Conservation (phyloP, 2,888 invertebrate genomes). For the Idaea straminata region DNA sequence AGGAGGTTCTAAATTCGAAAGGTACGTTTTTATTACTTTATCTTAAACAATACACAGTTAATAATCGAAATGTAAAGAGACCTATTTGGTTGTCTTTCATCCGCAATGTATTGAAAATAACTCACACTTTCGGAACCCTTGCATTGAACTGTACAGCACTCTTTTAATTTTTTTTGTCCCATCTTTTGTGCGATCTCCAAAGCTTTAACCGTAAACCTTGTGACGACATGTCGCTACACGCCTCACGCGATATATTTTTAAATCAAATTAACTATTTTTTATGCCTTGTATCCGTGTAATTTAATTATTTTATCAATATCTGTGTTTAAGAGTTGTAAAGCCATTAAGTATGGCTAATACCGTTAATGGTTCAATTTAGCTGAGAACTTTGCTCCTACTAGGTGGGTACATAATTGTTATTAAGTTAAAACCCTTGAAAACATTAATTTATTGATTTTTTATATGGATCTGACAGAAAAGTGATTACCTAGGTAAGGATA, state of each 20-base stretch:
- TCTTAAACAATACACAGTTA: no score
- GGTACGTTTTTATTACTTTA: no score
- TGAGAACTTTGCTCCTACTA: background rate
- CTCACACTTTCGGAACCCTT: background rate
- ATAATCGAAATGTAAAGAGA: no score
- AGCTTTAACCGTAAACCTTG: conserved; percentile 58
- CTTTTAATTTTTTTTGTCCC: background rate
- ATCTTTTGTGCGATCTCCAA: conserved; percentile 36
- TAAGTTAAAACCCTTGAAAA: background rate
- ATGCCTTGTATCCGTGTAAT: conserved; percentile 33
- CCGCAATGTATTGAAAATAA: background rate
- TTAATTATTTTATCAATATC: conserved; percentile 25
- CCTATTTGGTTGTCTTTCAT: background rate
- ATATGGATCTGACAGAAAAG: no score
- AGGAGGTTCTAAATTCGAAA: no score
- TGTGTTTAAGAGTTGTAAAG: conserved; percentile 2
- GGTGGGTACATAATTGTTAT: background rate
- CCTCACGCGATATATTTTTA: conserved; percentile 38
- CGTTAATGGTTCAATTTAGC: background rate
- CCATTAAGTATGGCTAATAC: background rate
- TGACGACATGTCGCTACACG: conserved; percentile 66
- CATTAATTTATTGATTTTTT: no score
- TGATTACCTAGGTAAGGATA: no score
- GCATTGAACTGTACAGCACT: background rate
- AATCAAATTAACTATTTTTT: conserved; percentile 27